phyloP scores from a whole-genome alignment of 2,113 vertebrate genomes.

The Pandion haliaetus region DNA sequence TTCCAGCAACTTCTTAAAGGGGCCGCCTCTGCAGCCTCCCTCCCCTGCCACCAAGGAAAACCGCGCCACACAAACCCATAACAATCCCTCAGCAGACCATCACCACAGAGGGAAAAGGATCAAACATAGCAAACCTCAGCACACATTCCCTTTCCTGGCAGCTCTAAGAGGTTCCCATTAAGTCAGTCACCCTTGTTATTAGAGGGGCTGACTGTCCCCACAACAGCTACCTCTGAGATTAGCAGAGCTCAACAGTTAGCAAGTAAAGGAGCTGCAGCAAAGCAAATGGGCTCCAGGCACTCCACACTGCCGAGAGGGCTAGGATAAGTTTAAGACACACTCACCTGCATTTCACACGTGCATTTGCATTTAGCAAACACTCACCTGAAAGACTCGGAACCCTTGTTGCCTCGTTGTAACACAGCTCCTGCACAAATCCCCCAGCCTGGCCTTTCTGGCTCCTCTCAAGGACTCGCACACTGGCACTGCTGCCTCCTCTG shows the following conservation, averaged over 20 bases:
- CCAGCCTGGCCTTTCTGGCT: neutral
- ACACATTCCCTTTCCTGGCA: neutral
- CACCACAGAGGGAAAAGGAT: neutral
- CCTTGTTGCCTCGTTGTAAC: neutral
- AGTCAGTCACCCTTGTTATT: neutral
- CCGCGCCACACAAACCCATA: too few relatives aligned
- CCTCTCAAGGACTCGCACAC: neutral
- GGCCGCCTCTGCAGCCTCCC: too few relatives aligned
- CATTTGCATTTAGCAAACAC: neutral
- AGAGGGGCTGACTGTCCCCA: neutral
- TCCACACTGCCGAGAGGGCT: neutral
- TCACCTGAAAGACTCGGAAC: neutral
- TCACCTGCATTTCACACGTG: neutral
- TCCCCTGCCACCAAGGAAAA: too few relatives aligned
- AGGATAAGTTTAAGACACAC: neutral
- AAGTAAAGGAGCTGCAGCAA: neutral
- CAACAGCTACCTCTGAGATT: neutral
- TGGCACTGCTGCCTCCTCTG: accelerated
- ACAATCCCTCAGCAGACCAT: neutral
- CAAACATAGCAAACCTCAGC: neutral
- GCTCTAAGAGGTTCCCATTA: neutral
- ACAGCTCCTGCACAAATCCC: neutral
- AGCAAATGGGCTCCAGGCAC: neutral
- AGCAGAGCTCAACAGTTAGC: neutral
- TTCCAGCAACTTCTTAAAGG: too few relatives aligned